Base-by-base conservation (phyloP, 2,888 invertebrate genomes). In the Sycophila texana region DNA sequence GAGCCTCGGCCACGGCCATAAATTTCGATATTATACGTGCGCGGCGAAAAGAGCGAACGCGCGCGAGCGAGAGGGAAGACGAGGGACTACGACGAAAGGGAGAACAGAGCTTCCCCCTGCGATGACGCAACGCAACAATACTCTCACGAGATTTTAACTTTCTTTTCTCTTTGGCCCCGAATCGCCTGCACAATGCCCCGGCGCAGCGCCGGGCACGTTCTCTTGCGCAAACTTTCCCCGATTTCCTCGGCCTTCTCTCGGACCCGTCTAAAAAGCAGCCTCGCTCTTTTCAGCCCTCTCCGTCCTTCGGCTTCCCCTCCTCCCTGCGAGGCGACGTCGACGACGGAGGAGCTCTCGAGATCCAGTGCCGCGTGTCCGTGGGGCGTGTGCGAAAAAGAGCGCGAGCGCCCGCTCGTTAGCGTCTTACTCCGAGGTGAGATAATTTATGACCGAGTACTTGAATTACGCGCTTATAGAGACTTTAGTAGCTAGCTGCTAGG, bases 11-110 rank as follows among this genome's bases (percentile, higher is more conserved):
- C 67, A 82, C 75, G 84, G 88, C 85, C 88, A 89, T 90, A 89
- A 90, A 89, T 89, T 89, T 89, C 83, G 88, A 89, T 89, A 89
- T 89, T 89, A 89, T 90, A 87, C 87, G 85, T 86, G 87, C 85
- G 65, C 71, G 53, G 78, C 68, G 73, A 73, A 77, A 65, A 72
- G 77, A 67, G 26, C 30, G 30, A 30, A 30, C 4, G 74, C 65
- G 67, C 22, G 73, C 65, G 66, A 58, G 70, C 63, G n/a, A 49
- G 53, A 30, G 53, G 39, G 55, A 30, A 30, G 26, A 39, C 16
- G 26, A 51, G 39, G 14, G 26, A 55, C 22, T 10, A 53, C 49
- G 57, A 53, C 47, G 53, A 22, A 71, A 58, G 49, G 67, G 53
- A 47, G 51, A 74, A 49, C n/a, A 26, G 49, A 49, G 67, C 63